Base-by-base conservation (phyloP, 2,113 vertebrate genomes). In the Odocoileus hemionus region DNA sequence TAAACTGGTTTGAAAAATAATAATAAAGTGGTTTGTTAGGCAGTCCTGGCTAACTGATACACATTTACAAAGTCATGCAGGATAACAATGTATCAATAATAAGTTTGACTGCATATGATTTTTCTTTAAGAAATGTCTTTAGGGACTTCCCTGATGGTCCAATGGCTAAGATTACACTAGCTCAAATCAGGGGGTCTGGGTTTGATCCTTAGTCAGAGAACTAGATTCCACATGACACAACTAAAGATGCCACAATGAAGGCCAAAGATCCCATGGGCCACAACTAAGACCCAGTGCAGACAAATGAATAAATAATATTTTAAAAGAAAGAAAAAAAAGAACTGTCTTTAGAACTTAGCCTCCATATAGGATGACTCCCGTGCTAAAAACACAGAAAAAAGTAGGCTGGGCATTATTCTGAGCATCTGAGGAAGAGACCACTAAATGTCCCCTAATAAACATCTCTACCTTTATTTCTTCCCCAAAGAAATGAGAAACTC, bases 71-170 rank as follows among this genome's bases (percentile, higher is more conserved):
- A 58, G n/a, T n/a, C 28, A 3, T 57, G 54, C 67, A 89, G 36
- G 25, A 36, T 33, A 39, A 54, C n/a, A 58, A 12, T 80, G 7
- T 58, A 19, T 50, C 26, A 86, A 79, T 43, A 58, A 82, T 58
- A 60, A 61, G 85, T 79, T 67, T 57, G 16, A 91, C 61, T 45
- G 4, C 43, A 6, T 43, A 61, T 26, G 36, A 76, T 50, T 93
- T 93, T 80, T 93, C 85, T 58, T 95, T 70, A 80, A 90, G 67
- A 93, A 60, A 13, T 60, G n/a, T 93, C 79, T 54, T 97, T 57
- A 86, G 15, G 33, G 6, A 74, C 70, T 43, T 36, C 64, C 17
- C n/a, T 70, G 36, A 43, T 76, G 36, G 70, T 43, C 70, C 70
- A 76, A 43, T 43, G 70, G 70, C 36, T 76, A 43, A 76, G 70